Percentiles rank a stretch among this genome's conserved stretches.
Conservation (phyloP, 2,888 invertebrate genomes). For the Mamestra brassicae region DNA sequence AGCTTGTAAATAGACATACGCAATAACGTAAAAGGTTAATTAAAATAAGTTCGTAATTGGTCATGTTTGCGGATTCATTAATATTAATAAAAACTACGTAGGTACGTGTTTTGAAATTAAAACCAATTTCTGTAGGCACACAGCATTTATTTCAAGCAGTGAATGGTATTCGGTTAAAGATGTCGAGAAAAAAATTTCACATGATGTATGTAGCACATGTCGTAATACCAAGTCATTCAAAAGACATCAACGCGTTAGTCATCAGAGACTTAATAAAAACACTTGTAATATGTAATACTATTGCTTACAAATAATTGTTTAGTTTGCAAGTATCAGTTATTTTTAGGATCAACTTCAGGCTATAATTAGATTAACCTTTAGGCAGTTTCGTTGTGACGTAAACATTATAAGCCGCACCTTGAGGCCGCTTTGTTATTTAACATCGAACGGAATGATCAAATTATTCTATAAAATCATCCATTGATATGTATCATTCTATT, state of each 20-base stretch:
- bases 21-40: slow-evolving; percentile 36
- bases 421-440: slow-evolving; percentile 39
- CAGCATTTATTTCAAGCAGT: slow-evolving; percentile 12
- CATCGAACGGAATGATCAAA: slow-evolving; percentile 23
- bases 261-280: slow-evolving; percentile 19
- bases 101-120: slow-evolving; percentile 27
- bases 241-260: slow-evolving; percentile 71
- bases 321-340: slow-evolving; percentile 11
- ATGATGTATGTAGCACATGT: slow-evolving; percentile 30
- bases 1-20: slow-evolving; percentile 1
- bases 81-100: slow-evolving; percentile 15
- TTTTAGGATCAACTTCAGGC: slow-evolving; percentile 11
- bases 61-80: slow-evolving; percentile 29
- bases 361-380: slow-evolving; percentile 52
- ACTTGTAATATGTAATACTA: not conserved
- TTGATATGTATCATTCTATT: slow-evolving; percentile 32
- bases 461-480: slow-evolving; percentile 19
- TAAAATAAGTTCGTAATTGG: slow-evolving; percentile 21
- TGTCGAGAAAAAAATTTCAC: slow-evolving; percentile 15
- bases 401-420: slow-evolving; percentile 34
- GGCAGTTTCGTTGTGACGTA: slow-evolving; percentile 32
- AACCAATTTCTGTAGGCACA: not conserved
- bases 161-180: not conserved
- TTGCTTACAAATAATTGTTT: slow-evolving; percentile 2
- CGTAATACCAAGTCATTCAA: slow-evolving; percentile 61